Conservation (phyloP, 1,140 invertebrate genomes). For the Ectropis grisescens region DNA sequence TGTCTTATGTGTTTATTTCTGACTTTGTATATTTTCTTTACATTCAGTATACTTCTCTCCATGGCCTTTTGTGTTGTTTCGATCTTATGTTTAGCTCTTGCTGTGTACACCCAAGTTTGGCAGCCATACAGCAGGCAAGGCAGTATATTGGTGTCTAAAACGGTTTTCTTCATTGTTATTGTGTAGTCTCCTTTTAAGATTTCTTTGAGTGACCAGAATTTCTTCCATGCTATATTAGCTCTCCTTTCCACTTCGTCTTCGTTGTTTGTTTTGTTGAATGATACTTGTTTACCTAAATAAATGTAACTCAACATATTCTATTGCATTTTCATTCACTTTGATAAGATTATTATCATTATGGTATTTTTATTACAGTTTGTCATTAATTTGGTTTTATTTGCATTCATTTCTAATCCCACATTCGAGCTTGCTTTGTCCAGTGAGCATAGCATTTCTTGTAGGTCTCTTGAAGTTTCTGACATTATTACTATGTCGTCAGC, state of each 20-base stretch:
- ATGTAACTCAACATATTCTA: slow-evolving; percentile 7
- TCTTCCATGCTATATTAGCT: not conserved
- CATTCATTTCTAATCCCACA: slow-evolving; percentile 4
- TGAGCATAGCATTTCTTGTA: slow-evolving; percentile 4
- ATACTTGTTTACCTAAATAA: no score
- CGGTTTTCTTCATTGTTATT: not conserved
- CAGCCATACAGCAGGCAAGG: not conserved
- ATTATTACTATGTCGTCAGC: slow-evolving; percentile 10
- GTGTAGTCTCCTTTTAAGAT: not conserved
- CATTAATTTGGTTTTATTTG: slow-evolving; percentile 6
- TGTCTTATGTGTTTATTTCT: not conserved
- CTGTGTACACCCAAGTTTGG: not conserved
- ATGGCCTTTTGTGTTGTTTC: not conserved
- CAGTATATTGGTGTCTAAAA: not conserved
- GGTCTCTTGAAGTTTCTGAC: slow-evolving; percentile 2
- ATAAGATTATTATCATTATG: no score
- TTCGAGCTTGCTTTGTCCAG: slow-evolving; percentile 4
- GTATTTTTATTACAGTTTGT: slow-evolving; percentile 4
- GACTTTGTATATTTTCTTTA: not conserved
- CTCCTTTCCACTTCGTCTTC: not conserved
- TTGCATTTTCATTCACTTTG: slow-evolving; percentile 1
- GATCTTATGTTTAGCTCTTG: not conserved
- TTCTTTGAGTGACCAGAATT: not conserved
- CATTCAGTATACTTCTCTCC: not conserved
- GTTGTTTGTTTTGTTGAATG: not conserved